Base-by-base conservation (phyloP, 2,797 vertebrate genomes). In the Chelmon rostratus region DNA sequence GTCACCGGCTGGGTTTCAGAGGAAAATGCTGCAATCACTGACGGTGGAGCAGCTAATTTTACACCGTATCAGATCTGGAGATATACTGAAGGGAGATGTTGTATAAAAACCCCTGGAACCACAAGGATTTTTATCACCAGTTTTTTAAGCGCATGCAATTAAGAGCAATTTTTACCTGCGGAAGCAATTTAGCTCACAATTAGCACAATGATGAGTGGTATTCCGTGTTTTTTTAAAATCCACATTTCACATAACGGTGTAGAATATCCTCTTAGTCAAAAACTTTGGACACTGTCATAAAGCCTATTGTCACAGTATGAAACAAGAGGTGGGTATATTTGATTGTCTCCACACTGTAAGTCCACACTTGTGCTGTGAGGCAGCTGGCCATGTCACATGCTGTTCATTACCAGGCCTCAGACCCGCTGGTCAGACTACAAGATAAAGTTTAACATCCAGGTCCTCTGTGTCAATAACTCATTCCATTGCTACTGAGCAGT, bases 391-490 rank as follows among this genome's bases (percentile, higher is more conserved):
- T 38, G 82, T 86, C 91, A 84, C 77, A 80, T 78, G 82, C 62
- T 42, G 71, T 54, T 68, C 58, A 83, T 76, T 46, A 35, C 12
- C 37, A 78, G 37, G 66, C 68, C 46, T 81, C 57, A 58, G 77
- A 88, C 70, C 54, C 77, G 84, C 78, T 89, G 84, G 64, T 78
- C 67, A 58, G 70, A 76, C 33, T 19, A 16, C 23, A 81, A 68
- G 76, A 53, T 49, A 35, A 58, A 83, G 77, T 84, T 88, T 68
- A 71, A 79, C 86, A 80, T 87, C 84, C 64, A 73, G 35, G 15
- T 54, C 58, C 63, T 65, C 63, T 85, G 72, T 87, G 87, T 91
- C 83, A 91, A 91, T 66, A 92, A 33, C 54, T 50, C 37, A 49
- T 37, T 61, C 56, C n/a, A n/a, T 12, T 59, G 77, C 61, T 49